phyloP scores from a whole-genome alignment of 2,797 vertebrate genomes.

The Ctenochaetus hawaiiensis region DNA sequence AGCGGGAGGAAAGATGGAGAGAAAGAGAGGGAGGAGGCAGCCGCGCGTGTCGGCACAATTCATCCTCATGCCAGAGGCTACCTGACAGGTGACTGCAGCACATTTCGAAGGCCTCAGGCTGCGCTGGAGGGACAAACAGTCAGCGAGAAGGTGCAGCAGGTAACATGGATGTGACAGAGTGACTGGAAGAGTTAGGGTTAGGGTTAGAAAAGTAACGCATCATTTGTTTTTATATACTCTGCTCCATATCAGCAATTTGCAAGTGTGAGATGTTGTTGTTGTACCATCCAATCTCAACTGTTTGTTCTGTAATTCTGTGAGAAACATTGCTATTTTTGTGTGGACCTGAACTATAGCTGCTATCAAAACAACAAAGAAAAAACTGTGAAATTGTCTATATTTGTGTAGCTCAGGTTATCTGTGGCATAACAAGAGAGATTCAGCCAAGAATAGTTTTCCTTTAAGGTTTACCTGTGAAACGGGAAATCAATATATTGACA shows the following conservation, averaged over 20 bases:
- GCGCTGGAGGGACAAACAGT: background rate
- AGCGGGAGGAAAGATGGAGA: constrained; percentile 20
- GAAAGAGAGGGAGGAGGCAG: constrained; percentile 19
- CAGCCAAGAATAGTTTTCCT: background rate
- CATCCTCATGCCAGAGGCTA: constrained; percentile 26
- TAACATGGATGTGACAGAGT: background rate
- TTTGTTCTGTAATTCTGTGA: too few species aligned
- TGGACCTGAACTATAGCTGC: background rate
- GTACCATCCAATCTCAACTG: background rate
- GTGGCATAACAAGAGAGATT: background rate
- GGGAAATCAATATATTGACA: too few species aligned
- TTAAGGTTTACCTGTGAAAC: background rate
- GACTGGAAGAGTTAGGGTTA: too few species aligned
- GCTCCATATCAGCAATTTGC: too few species aligned
- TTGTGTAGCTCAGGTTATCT: background rate
- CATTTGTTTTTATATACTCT: background rate
- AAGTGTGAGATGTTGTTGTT: background rate
- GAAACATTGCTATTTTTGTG: too few species aligned
- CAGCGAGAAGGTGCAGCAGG: background rate
- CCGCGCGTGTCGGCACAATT: constrained; percentile 49
- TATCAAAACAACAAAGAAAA: background rate
- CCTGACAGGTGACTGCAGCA: constrained; percentile 50
- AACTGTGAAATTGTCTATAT: background rate
- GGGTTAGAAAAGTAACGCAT: background rate
- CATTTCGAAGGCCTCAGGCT: constrained; percentile 15